A percentile compares a stretch with the other conserved stretches of the same genome.
phyloP scores from a whole-genome alignment of 2,113 vertebrate genomes.

The Psophia crepitans region DNA sequence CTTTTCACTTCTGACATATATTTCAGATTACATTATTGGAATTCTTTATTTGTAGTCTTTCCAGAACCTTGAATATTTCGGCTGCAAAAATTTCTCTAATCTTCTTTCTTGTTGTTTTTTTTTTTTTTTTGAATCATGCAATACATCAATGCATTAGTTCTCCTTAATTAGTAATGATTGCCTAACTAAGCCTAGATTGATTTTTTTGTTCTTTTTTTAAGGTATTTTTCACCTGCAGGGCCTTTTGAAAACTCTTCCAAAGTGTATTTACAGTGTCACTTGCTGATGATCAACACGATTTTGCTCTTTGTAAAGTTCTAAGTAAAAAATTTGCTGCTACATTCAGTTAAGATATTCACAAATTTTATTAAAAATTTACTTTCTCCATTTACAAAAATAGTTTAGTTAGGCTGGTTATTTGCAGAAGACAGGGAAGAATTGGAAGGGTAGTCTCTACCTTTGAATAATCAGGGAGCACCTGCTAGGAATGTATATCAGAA shows the following conservation, averaged over 20 bases:
- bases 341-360: background rate
- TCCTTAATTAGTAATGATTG: slow-evolving; percentile 22
- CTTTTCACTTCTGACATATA: slow-evolving; percentile 4
- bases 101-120: background rate
- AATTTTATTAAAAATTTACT: background rate
- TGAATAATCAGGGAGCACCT: background rate
- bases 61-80: slow-evolving; percentile 6
- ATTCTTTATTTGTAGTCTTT: slow-evolving; percentile 11
- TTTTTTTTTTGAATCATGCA: background rate
- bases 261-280: background rate
- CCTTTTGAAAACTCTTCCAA: background rate
- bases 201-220: background rate
- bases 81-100: background rate
- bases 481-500: background rate
- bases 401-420: background rate
- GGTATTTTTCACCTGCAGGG: background rate
- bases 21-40: slow-evolving; percentile 39
- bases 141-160: background rate
- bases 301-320: background rate
- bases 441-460: background rate
- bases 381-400: background rate
- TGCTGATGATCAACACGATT: background rate
- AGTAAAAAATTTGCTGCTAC: background rate
- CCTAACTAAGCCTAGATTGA: background rate
- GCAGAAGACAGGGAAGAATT: background rate